These are phyloP conservation scores for Heliconius cydno DNA, from an alignment of 2,888 invertebrate species.

Conservation along the genomic window DNA sequence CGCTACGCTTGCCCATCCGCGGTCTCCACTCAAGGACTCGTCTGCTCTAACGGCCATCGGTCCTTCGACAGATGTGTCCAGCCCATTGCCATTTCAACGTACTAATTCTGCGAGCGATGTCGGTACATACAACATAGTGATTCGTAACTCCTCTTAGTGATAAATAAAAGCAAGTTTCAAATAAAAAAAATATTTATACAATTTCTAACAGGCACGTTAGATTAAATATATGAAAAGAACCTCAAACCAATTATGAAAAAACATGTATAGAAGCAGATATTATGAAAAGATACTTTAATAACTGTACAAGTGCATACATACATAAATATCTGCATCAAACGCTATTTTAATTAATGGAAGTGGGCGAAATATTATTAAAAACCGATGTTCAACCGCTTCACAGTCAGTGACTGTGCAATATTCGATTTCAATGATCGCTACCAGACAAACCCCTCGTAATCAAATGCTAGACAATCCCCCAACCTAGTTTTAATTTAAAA, in stretches of 20 bases:
- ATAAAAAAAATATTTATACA: neutral
- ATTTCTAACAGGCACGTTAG: neutral
- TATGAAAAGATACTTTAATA: neutral
- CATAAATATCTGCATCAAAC: neutral
- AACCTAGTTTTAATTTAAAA: slow-evolving; percentile 71
- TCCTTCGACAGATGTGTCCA: too few species aligned
- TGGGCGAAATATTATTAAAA: slow-evolving; percentile 35
- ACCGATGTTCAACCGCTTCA: slow-evolving; percentile 30
- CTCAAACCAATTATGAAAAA: neutral
- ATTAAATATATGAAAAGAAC: neutral
- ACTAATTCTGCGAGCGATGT: too few species aligned
- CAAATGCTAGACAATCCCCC: slow-evolving; percentile 60
- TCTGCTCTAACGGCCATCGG: too few species aligned
- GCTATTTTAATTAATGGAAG: slow-evolving; percentile 24
- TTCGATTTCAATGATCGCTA: slow-evolving; percentile 44
- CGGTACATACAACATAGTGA: too few species aligned
- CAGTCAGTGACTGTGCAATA: slow-evolving; percentile 33
- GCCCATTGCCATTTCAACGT: too few species aligned
- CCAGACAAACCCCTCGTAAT: slow-evolving; percentile 47
- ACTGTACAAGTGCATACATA: neutral
- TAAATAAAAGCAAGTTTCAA: too few species aligned
- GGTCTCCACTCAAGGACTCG: too few species aligned
- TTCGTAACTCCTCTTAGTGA: too few species aligned
- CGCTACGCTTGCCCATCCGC: too few species aligned
- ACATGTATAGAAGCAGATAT: neutral